A percentile compares a stretch with the other conserved stretches of the same genome.
Evolutionary conservation across 1,140 invertebrate species (phyloP).

Genomic region (Drosophila novamexicana): DNA sequence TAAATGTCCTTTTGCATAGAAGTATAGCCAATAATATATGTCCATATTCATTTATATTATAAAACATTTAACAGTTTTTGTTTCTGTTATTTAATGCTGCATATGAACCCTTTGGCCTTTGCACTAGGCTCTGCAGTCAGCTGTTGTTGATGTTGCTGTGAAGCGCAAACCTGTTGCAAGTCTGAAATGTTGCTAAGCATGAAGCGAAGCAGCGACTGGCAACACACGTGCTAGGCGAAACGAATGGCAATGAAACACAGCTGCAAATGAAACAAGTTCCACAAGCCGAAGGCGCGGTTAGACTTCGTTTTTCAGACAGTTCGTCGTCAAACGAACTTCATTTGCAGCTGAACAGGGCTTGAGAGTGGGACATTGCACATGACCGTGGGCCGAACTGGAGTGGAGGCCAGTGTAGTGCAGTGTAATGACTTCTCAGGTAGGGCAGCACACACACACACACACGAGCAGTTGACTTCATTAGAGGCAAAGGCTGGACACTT

Average conservation of each 20-base stretch:
- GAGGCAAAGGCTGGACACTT: conserved; percentile 63
- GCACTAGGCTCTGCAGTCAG: conserved; percentile 1
- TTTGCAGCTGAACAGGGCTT: conserved; percentile 15
- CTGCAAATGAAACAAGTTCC: conserved; percentile 52
- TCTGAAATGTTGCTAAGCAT: conserved; percentile 46
- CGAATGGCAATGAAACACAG: conserved; percentile 44
- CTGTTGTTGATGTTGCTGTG: conserved; percentile 45
- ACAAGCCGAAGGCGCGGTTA: conserved; percentile 34
- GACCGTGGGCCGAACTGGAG: conserved; percentile 32
- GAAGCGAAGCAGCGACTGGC: background rate
- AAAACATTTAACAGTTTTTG: too few relatives aligned
- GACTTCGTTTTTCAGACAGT: conserved; percentile 7
- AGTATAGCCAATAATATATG: too few relatives aligned
- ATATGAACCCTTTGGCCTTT: too few relatives aligned
- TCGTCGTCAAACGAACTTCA: conserved; percentile 38
- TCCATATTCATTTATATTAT: too few relatives aligned
- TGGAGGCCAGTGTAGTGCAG: conserved; percentile 1
- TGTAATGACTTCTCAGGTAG: conserved; percentile 57
- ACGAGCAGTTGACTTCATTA: conserved; percentile 73
- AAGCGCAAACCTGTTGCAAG: conserved; percentile 58
- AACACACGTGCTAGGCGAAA: conserved; percentile 55
- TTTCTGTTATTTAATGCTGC: too few relatives aligned
- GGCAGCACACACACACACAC: conserved; percentile 15
- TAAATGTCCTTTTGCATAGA: too few relatives aligned
- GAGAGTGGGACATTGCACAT: conserved; percentile 28